A percentile compares a stretch with the other conserved stretches of the same genome.
phyloP scores from a whole-genome alignment of 2,888 invertebrate genomes.

The Micoletzkya japonica region DNA sequence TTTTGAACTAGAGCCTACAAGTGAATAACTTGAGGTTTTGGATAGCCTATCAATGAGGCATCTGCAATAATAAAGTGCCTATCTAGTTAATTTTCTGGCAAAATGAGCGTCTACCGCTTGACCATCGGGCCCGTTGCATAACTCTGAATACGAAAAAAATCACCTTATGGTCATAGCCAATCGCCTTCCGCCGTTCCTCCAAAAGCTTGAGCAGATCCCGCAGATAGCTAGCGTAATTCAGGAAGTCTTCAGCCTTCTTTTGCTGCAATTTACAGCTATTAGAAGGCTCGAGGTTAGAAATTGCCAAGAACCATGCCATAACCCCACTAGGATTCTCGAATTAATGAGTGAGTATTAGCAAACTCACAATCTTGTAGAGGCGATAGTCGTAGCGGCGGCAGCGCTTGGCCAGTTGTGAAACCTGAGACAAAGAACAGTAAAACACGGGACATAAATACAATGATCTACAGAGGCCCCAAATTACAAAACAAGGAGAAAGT shows the following conservation, averaged over 20 bases:
- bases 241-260: conserved; percentile 22
- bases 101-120: no score
- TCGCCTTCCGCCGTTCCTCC: background rate
- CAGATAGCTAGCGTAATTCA: conserved; percentile 17
- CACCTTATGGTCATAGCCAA: conserved; percentile 12
- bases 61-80: no score
- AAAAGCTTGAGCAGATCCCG: conserved; percentile 10
- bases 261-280: background rate
- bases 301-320: background rate
- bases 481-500: background rate
- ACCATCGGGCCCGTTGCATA: no score
- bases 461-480: background rate
- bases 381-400: conserved; percentile 23
- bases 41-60: no score
- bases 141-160: background rate
- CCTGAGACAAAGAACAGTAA: background rate
- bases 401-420: conserved; percentile 8
- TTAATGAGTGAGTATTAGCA: background rate
- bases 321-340: background rate
- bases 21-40: no score
- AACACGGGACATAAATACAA: background rate
- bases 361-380: conserved; percentile 12
- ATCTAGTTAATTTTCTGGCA: no score
- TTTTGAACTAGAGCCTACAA: no score
- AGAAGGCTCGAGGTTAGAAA: no score